Base-by-base conservation (phyloP, 2,797 vertebrate species). In the Sebastes nivosus region DNA sequence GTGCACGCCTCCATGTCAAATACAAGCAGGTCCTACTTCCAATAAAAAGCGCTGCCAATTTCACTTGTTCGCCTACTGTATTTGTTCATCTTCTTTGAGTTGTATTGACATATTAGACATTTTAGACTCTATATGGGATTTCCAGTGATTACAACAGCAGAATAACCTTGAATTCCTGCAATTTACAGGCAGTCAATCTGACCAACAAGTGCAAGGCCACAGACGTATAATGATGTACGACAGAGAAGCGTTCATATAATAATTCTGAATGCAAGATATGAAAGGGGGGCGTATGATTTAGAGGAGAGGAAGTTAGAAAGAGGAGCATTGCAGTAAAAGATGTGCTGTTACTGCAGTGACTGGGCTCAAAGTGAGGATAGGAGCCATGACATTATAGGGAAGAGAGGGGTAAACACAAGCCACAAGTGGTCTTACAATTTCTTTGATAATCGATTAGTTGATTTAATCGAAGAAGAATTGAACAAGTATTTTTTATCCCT, bases 1-100 rank as follows among this genome's bases (percentile, higher is more conserved):
- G 93, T 60, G 60, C 81, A 94, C 92, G 14, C 92, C 94, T 91
- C 68, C 60, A 91, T 90, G 90, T 88, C 91, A 94, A 95, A 95
- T n/a, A 95, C 76, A 84, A 75, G 75, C 88, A 65, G 75, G 77
- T 76, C 68, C 36, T 52, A 50, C 80, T 78, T 55, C 38, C 34
- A 80, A 80, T 72, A 67, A 67, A 78, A 80, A 70, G 55, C 25
- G 46, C 65, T 54, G n/a, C 27, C 66, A 29, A 58, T 25, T 2
- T 75, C 30, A n/a, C 59, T 27, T 8, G 59, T 73, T 76, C 36
- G 38, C 59, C 27, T 52, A 20, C 58, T 30, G n/a, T 18, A 22
- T 25, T 63, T 54, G 38, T n/a, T 20, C 50, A 32, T 29, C 29
- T 55, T 73, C 42, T 14, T 50, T 61, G 42, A 25, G 22, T 4